These are phyloP conservation scores for Serrognathus titanus DNA, from an alignment of 2,888 invertebrate species.

Conservation along the genomic window DNA sequence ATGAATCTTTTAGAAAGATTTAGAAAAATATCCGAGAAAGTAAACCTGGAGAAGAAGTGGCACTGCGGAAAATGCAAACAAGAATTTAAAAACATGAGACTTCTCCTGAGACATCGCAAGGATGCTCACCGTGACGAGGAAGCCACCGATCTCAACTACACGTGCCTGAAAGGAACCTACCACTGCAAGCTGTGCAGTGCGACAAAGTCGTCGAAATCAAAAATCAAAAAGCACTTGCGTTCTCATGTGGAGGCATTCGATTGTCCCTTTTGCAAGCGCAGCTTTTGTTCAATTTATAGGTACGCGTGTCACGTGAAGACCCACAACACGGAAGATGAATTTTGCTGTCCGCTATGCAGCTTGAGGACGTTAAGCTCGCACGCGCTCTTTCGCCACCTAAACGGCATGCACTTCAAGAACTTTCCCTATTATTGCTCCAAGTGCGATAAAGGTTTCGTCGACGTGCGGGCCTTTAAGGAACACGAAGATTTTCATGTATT, in stretches of 20 bases:
- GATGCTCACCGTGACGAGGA: constrained; percentile 12
- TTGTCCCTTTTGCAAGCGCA: constrained; percentile 44
- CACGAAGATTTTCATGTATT: constrained; percentile 12
- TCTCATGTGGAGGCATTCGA: constrained; percentile 24
- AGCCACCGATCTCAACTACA: constrained; percentile 28
- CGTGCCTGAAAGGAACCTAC: constrained; percentile 22
- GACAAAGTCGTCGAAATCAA: constrained; percentile 7
- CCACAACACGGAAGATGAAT: constrained; percentile 27
- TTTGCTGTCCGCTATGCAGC: constrained; percentile 15
- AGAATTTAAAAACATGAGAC: constrained; percentile 32
- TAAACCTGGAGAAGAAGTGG: constrained; percentile 19
- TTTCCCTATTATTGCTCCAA: constrained; percentile 3
- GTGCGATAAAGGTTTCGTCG: constrained; percentile 10
- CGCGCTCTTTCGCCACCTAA: constrained; percentile 3
- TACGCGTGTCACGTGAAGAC: constrained; percentile 38
- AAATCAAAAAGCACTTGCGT: constrained; percentile 17
- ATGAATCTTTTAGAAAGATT: too few relatives aligned
- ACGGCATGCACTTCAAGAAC: constrained; percentile 6
- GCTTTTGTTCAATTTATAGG: constrained; percentile 38
- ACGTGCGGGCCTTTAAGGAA: not conserved
- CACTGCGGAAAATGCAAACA: constrained; percentile 37
- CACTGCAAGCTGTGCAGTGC: constrained; percentile 15
- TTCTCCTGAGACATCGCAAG: constrained; percentile 33
- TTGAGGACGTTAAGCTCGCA: not conserved
- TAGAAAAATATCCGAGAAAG: too few relatives aligned